Percentiles rank a stretch among this genome's conserved stretches.
Conservation (phyloP, 2,888 invertebrate species). For the Cephus sareptanus region DNA sequence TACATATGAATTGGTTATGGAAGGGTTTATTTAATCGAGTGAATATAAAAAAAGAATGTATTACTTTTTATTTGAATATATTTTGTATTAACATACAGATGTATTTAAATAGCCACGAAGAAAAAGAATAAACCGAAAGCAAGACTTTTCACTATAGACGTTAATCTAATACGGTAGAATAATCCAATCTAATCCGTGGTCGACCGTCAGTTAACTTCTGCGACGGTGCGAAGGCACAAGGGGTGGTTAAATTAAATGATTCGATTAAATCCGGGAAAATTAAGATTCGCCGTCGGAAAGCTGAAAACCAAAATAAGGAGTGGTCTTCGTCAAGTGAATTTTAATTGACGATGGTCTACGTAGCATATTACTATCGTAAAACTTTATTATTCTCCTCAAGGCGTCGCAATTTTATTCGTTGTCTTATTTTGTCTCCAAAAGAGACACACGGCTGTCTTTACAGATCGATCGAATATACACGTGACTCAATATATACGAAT, state of each 20-base stretch:
- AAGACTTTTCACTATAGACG: conserved; percentile 45
- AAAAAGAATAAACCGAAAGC: conserved; percentile 40
- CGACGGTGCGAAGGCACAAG: conserved; percentile 35
- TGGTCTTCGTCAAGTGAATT: conserved; percentile 26
- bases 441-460: not conserved
- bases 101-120: not conserved
- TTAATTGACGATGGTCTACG: conserved; percentile 22
- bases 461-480: not conserved
- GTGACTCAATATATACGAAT: no score
- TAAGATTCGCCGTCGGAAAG: conserved; percentile 47
- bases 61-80: not conserved
- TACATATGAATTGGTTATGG: not conserved
- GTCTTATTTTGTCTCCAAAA: not conserved
- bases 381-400: not conserved
- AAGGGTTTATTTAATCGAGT: not conserved
- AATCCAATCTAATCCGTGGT: conserved; percentile 51
- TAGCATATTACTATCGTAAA: conserved; percentile 6
- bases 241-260: conserved; percentile 61
- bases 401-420: not conserved
- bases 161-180: conserved; percentile 57
- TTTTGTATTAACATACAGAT: not conserved
- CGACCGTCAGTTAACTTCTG: conserved; percentile 55
- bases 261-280: conserved; percentile 58
- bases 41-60: not conserved
- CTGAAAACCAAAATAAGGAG: conserved; percentile 51